phyloP scores from a whole-genome alignment of 2,797 vertebrate species.

The Pangasius larnaudii region DNA sequence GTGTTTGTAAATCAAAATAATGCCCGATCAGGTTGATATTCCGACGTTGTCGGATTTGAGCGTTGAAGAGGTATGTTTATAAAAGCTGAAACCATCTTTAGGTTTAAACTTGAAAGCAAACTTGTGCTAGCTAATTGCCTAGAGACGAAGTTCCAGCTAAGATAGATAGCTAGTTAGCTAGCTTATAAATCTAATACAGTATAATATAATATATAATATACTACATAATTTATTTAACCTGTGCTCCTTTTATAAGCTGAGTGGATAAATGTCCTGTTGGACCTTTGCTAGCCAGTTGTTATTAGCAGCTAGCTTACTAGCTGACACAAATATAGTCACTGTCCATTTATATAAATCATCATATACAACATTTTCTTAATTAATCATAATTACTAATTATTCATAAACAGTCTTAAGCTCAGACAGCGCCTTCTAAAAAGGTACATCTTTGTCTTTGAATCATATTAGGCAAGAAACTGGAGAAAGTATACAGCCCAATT shows the following conservation, averaged over 20 bases:
- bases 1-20: slow-evolving; percentile 60
- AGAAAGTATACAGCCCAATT: neutral
- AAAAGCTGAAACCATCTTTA: neutral
- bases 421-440: neutral
- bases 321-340: neutral
- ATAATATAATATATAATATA: neutral
- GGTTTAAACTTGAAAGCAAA: neutral
- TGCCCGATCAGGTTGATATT: slow-evolving; percentile 79
- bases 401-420: neutral
- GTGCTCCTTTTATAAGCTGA: neutral
- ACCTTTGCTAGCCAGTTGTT: neutral
- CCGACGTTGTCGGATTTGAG: slow-evolving; percentile 85
- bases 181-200: no score
- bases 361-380: neutral
- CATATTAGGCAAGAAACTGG: neutral
- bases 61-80: slow-evolving; percentile 84
- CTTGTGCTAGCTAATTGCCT: slow-evolving; percentile 44
- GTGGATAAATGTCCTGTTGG: neutral
- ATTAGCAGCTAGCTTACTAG: neutral
- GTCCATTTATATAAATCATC: neutral
- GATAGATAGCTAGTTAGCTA: no score
- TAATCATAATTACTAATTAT: neutral
- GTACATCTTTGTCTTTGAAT: neutral
- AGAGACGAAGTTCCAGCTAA: neutral
- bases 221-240: neutral